Evolutionary conservation across 2,888 invertebrate species (phyloP).

Genomic region (Ditylenchus weischeri): DNA sequence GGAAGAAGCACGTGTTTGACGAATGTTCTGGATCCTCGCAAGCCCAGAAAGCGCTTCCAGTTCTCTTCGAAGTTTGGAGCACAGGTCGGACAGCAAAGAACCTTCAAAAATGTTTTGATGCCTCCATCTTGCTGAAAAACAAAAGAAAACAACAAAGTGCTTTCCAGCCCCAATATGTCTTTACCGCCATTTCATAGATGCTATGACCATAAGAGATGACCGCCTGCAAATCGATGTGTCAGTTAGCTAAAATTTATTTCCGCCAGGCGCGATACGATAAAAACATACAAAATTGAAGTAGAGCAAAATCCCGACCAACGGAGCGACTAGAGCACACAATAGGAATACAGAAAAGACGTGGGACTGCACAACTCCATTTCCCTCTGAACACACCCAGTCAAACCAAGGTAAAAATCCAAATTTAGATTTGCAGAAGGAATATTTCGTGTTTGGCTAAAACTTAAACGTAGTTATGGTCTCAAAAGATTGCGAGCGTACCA

Average conservation of each 20-base stretch:
- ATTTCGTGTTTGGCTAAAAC: neutral
- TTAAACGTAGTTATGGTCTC: no score
- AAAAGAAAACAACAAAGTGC: neutral
- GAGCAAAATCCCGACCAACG: conserved; percentile 35
- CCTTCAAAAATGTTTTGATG: conserved; percentile 17
- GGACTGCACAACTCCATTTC: conserved; percentile 21
- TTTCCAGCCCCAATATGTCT: no score
- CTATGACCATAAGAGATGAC: conserved; percentile 37
- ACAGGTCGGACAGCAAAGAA: conserved; percentile 28
- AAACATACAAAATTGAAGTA: conserved; percentile 33
- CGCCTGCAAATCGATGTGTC: no score
- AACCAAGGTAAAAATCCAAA: conserved; percentile 27
- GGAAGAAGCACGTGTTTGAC: conserved; percentile 33
- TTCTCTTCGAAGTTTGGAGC: conserved; percentile 29
- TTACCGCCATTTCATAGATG: conserved; percentile 37
- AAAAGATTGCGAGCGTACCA: conserved; percentile 4
- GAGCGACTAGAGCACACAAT: conserved; percentile 29
- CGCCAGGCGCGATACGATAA: no score
- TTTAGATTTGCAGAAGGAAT: conserved; percentile 21
- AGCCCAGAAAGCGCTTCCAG: conserved; percentile 35
- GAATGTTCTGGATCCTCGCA: conserved; percentile 29
- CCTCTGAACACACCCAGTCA: conserved; percentile 22
- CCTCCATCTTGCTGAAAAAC: neutral
- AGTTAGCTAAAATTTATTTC: no score
- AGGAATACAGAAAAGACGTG: conserved; percentile 33